These are phyloP conservation scores for Petrophora chlorosata DNA, from an alignment of 2,888 invertebrate genomes.

Conservation along the genomic window DNA sequence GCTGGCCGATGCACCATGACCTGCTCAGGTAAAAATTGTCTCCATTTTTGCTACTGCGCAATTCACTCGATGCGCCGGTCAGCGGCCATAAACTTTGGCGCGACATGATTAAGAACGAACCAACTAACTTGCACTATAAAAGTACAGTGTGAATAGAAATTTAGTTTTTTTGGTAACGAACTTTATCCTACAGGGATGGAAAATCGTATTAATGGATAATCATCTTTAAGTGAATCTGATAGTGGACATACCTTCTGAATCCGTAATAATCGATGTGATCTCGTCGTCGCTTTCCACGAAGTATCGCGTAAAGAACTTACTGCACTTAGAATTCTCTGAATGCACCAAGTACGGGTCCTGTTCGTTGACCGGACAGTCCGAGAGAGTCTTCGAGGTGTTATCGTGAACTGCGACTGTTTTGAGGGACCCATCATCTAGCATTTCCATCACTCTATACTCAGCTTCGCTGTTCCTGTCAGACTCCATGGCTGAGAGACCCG, in stretches of 20 bases:
- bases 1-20: too few species aligned
- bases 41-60: too few species aligned
- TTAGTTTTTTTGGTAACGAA: too few species aligned
- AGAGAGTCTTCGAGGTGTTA: constrained; percentile 77
- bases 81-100: too few species aligned
- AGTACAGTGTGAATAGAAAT: too few species aligned
- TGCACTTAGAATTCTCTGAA: constrained; percentile 83
- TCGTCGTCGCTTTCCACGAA: constrained; percentile 89
- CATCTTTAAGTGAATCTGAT: not conserved
- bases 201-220: not conserved
- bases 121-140: too few species aligned
- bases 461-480: constrained; percentile 75
- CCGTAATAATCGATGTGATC: constrained; percentile 88
- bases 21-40: too few species aligned
- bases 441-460: constrained; percentile 77
- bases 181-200: too few species aligned
- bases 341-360: constrained; percentile 80
- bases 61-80: too few species aligned
- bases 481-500: constrained; percentile 55
- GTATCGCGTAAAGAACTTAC: constrained; percentile 86
- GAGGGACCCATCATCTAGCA: constrained; percentile 79
- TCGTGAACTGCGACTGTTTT: constrained; percentile 79
- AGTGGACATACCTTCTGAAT: constrained; percentile 85
- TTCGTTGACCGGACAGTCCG: constrained; percentile 72
- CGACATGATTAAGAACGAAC: too few species aligned